A percentile compares a stretch with the other conserved stretches of the same genome.
These are phyloP conservation scores for Phymastichus coffea DNA, from an alignment of 1,140 invertebrate species.

Conservation along the genomic window DNA sequence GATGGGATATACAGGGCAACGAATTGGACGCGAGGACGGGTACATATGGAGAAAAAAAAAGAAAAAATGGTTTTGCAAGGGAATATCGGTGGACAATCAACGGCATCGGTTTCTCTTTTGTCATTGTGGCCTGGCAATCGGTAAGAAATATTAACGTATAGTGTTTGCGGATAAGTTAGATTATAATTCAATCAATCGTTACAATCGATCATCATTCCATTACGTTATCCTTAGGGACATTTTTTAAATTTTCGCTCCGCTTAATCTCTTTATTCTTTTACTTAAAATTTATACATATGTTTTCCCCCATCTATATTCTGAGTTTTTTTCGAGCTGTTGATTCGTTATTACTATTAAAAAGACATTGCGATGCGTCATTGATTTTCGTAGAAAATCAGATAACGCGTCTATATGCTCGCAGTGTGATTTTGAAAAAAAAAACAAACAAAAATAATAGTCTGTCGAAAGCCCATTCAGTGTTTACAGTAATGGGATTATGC, in stretches of 20 bases:
- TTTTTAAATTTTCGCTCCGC: slow-evolving; percentile 16
- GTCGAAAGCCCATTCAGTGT: slow-evolving; percentile 26
- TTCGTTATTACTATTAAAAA: slow-evolving; percentile 23
- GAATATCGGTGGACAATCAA: slow-evolving; percentile 17
- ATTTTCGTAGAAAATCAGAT: slow-evolving; percentile 29
- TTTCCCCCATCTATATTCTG: no score
- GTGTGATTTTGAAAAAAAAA: no score
- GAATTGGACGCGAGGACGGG: background rate
- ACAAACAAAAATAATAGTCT: slow-evolving; percentile 16
- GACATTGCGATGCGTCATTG: slow-evolving; percentile 18
- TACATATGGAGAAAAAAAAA: background rate
- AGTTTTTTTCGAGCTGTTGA: slow-evolving; percentile 12
- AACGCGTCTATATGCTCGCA: no score
- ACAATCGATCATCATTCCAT: slow-evolving; percentile 20
- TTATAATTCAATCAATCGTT: slow-evolving; percentile 25
- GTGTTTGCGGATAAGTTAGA: slow-evolving; percentile 28
- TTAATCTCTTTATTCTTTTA: slow-evolving; percentile 43
- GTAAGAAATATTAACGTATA: slow-evolving; percentile 25
- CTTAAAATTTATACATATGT: slow-evolving; percentile 52
- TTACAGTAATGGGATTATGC: no score
- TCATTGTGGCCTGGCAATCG: slow-evolving; percentile 19
- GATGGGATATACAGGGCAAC: no score
- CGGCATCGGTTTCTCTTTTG: slow-evolving; percentile 10
- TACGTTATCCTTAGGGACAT: background rate
- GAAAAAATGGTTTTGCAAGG: slow-evolving; percentile 5